A percentile compares a stretch with the other conserved stretches of the same genome.
These are phyloP conservation scores for Xiphias gladius DNA, from an alignment of 2,113 vertebrate species.

Conservation along the genomic window DNA sequence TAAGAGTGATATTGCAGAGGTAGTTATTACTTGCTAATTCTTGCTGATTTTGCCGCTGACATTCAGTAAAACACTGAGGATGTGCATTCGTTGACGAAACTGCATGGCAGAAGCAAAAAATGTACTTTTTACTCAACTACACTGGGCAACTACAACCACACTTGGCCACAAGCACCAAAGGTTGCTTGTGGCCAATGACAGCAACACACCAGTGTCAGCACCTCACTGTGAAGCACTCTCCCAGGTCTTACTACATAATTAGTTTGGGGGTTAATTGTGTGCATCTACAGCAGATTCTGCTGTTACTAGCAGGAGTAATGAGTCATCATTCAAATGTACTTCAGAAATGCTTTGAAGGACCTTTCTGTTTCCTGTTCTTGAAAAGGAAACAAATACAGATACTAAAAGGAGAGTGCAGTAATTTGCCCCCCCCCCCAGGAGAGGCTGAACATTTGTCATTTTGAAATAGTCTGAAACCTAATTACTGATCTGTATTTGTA, in stretches of 20 bases:
- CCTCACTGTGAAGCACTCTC: constrained; percentile 22
- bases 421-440: neutral
- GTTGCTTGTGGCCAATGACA: neutral
- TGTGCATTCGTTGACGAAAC: neutral
- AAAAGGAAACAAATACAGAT: neutral
- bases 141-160: too few relatives aligned
- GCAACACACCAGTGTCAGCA: constrained; percentile 28
- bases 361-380: neutral
- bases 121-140: too few relatives aligned
- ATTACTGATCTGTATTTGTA: constrained; percentile 16
- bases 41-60: neutral
- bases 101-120: too few relatives aligned
- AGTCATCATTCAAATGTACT: constrained; percentile 15
- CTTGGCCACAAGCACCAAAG: neutral
- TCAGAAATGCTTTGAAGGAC: neutral
- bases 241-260: constrained; percentile 47
- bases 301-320: constrained; percentile 18
- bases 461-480: constrained; percentile 4
- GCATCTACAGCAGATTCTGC: constrained; percentile 39
- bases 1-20: neutral
- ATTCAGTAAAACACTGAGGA: neutral
- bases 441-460: constrained; percentile 8
- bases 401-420: neutral
- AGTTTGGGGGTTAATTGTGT: constrained; percentile 58
- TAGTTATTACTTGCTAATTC: neutral